Evolutionary conservation across 2,797 vertebrate genomes (phyloP).

Genomic region (Balearica regulorum): DNA sequence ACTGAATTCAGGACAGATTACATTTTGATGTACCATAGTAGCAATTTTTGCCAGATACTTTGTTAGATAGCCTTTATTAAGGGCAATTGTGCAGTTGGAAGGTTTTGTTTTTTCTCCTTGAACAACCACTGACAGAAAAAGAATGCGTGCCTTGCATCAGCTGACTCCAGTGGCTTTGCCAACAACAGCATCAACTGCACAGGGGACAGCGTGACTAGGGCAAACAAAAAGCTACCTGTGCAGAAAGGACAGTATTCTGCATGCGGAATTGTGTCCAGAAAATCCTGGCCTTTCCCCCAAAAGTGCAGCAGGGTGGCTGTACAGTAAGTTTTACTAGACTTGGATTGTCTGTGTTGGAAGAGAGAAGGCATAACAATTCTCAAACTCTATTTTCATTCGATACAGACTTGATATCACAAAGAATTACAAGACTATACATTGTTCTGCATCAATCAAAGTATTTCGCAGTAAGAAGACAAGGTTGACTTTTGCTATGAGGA

Average conservation of each 20-base stretch:
- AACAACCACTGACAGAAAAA: background rate
- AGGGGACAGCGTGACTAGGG: background rate
- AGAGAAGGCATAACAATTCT: background rate
- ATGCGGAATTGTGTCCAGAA: background rate
- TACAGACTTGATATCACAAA: background rate
- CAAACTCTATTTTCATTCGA: background rate
- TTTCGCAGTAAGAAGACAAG: background rate
- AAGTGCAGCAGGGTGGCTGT: background rate
- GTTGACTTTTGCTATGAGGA: background rate
- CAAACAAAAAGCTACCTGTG: conserved; percentile 8
- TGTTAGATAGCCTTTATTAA: background rate
- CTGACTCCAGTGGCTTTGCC: background rate
- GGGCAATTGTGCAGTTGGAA: background rate
- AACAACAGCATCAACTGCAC: background rate
- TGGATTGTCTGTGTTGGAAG: background rate
- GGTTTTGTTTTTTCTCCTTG: background rate
- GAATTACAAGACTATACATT: background rate
- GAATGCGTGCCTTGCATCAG: background rate
- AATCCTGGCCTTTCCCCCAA: background rate
- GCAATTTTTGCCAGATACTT: background rate
- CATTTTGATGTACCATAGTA: background rate
- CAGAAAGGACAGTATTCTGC: background rate
- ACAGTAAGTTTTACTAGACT: background rate
- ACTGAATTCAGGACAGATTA: background rate
- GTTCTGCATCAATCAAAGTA: background rate